Base-by-base conservation (phyloP, 2,797 vertebrate genomes). In the Rhynchotus rufescens region DNA sequence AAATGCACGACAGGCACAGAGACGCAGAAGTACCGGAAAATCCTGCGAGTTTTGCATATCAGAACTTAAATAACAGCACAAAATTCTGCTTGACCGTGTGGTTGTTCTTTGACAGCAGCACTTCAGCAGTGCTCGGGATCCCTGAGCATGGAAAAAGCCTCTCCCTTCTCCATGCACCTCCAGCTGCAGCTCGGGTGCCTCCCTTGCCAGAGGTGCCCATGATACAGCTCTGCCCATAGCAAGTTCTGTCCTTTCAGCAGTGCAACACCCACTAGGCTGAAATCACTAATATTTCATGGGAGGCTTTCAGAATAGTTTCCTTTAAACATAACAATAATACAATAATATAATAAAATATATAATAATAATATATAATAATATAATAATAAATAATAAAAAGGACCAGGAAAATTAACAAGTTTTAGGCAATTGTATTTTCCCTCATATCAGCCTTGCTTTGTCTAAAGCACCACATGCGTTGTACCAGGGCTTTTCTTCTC, bases 31-130 rank as follows among this genome's bases (percentile, higher is more conserved):
- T 1, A 84, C 36, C 20, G 77, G 80, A 42, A 56, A 75, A 34
- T 3, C 12, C 7, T n/a, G 9, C 19, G 21, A 44, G 20, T 3
- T 60, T 87, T 9, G 14, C n/a, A 13, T 0, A 1, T 12, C n/a
- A 25, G 38, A 51, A 38, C 6, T 59, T 32, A 75, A 90, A 68
- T 40, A 30, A 21, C 26, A 83, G 38, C 25, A 15, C 10, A 56
- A 20, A 0, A 0, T 40, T 80, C 75, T 28, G 11, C 34, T 68
- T 83, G 89, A 60, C 12, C 5, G 1, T 34, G 32, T 56, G 76
- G 21, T 19, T 74, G 59, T 16, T 81, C 32, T 74, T 49, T 75
- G 45, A 9, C 54, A 30, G 13, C 10, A 22, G 34, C 38, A 12
- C 13, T 2, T 1, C 42, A 34, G 28, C 11, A 17, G 2, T 45